These are phyloP conservation scores for Prionailurus bengalensis DNA, from an alignment of 2,113 vertebrate genomes.

Conservation along the genomic window DNA sequence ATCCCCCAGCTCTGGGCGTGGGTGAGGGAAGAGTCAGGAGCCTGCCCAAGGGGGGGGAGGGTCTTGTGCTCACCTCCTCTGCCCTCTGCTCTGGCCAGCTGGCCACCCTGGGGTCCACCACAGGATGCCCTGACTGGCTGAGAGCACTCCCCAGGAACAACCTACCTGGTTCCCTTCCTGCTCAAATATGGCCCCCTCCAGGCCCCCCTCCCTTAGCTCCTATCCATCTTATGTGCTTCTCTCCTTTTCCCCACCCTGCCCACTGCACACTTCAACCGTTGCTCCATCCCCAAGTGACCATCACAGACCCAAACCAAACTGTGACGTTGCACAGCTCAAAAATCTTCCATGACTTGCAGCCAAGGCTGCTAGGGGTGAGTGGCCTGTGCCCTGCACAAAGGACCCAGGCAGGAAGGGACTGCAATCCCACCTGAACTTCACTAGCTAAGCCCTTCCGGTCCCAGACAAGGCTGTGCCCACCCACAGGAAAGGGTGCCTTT, in stretches of 20 bases:
- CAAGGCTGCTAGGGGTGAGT: neutral
- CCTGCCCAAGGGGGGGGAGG: neutral
- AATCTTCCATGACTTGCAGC: neutral
- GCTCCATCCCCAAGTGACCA: neutral
- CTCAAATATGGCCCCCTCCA: neutral
- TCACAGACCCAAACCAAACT: neutral
- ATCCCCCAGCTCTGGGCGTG: slow-evolving; percentile 91
- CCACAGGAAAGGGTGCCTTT: neutral
- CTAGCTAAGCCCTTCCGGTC: neutral
- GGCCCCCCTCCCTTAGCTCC: neutral
- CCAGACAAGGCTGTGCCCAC: neutral
- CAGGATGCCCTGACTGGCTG: neutral
- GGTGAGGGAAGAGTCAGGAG: slow-evolving; percentile 61
- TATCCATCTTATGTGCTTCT: neutral
- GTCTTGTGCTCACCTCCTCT: neutral
- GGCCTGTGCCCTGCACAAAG: neutral
- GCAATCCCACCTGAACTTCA: neutral
- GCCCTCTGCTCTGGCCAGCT: neutral
- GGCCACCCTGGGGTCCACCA: neutral
- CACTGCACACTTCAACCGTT: neutral
- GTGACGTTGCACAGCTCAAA: neutral
- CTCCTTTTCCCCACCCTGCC: neutral
- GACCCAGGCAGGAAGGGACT: neutral
- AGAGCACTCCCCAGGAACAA: neutral
- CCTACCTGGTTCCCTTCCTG: neutral